A percentile compares a stretch with the other conserved stretches of the same genome.
phyloP scores from a whole-genome alignment of 2,797 vertebrate species.

The Melanotaenia parkinsoni region DNA sequence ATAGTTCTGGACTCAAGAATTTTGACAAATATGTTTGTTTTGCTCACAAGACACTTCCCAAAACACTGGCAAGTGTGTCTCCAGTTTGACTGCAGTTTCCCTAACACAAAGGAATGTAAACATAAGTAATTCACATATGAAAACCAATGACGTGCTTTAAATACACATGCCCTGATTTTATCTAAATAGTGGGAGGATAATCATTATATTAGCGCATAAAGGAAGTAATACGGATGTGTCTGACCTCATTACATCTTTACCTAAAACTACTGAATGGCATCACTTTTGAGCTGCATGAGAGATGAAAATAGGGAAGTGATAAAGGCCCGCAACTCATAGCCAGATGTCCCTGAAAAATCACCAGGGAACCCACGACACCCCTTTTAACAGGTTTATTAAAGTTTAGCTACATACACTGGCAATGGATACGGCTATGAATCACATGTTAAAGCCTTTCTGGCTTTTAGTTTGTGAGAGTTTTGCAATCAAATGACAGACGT shows the following conservation, averaged over 20 bases:
- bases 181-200: neutral
- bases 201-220: constrained; percentile 9
- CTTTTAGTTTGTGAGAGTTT: neutral
- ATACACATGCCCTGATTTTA: neutral
- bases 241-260: constrained; percentile 10
- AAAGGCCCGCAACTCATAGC: constrained; percentile 56
- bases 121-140: neutral
- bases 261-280: constrained; percentile 15
- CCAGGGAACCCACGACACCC: neutral
- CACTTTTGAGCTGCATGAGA: constrained; percentile 8
- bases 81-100: neutral
- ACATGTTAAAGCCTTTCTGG: neutral
- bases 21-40: neutral
- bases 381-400: neutral
- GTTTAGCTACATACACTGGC: neutral
- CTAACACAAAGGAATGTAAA: neutral
- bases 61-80: neutral
- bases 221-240: constrained; percentile 25
- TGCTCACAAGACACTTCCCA: neutral
- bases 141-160: neutral
- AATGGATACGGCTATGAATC: fast-evolving
- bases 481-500: constrained; percentile 11
- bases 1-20: neutral
- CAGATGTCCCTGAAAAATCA: constrained; percentile 14
- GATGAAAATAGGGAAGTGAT: constrained; percentile 71